Evolutionary conservation across 2,113 vertebrate genomes (phyloP).

Genomic region (Lagopus leucura): DNA sequence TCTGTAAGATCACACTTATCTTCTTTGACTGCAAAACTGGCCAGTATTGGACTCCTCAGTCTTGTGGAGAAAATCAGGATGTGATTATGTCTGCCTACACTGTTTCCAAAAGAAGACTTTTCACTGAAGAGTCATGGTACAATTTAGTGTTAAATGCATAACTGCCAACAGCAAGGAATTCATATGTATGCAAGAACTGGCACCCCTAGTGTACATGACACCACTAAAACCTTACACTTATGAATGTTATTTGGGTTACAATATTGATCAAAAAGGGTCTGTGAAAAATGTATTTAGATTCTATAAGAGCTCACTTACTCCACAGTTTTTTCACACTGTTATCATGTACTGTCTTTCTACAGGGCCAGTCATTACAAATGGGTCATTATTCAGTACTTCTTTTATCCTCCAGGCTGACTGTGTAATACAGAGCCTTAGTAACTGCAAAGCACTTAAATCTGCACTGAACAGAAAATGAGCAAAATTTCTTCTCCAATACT

Average conservation of each 20-base stretch:
- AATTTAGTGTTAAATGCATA: not conserved
- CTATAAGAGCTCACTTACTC: not conserved
- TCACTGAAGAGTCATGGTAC: not conserved
- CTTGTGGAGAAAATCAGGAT: not conserved
- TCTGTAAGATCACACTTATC: not conserved
- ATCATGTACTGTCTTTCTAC: not conserved
- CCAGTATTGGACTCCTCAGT: not conserved
- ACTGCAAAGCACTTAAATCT: not conserved
- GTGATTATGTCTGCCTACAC: not conserved
- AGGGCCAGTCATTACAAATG: not conserved
- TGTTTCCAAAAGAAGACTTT: not conserved
- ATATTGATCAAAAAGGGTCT: not conserved
- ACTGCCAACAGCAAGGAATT: not conserved
- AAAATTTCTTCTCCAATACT: not conserved
- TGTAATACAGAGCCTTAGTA: not conserved
- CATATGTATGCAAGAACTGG: not conserved
- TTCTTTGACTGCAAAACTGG: not conserved
- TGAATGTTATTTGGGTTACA: not conserved
- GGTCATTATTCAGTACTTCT: not conserved
- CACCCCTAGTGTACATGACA: accelerated
- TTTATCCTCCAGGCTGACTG: not conserved
- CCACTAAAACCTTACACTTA: not conserved
- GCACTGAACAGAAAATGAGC: not conserved
- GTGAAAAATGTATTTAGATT: not conserved
- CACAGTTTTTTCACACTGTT: not conserved